These are phyloP conservation scores for Neodiprion pinetum DNA, from an alignment of 1,140 invertebrate genomes.

Conservation along the genomic window DNA sequence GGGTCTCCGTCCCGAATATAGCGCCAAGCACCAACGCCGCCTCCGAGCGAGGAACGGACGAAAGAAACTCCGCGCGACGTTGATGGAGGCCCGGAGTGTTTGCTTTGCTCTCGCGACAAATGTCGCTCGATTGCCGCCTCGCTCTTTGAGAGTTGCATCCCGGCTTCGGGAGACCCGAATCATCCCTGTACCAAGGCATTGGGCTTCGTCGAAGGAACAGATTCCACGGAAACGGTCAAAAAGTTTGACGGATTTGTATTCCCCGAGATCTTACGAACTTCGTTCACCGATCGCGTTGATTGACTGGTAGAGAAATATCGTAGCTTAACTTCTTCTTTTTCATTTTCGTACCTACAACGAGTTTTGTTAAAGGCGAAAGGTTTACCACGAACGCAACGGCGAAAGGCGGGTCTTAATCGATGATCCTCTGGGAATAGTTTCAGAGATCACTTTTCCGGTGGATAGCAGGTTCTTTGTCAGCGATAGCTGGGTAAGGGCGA, in stretches of 20 bases:
- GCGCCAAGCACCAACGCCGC: conserved; percentile 29
- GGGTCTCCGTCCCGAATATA: conserved; percentile 29
- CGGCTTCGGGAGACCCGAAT: conserved; percentile 20
- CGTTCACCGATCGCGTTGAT: no score
- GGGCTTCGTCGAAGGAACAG: conserved; percentile 27
- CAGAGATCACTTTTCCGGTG: background rate
- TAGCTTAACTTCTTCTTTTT: no score
- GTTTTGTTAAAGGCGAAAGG: no score
- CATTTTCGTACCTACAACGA: no score
- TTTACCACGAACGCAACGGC: no score
- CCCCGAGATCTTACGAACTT: no score
- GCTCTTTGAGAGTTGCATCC: background rate
- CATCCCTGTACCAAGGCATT: conserved; percentile 27
- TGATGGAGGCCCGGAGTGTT: conserved; percentile 52
- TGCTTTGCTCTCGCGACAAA: conserved; percentile 49
- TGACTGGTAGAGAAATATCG: no score
- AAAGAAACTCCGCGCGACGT: conserved; percentile 55
- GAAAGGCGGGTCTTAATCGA: no score
- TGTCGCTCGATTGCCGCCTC: conserved; percentile 41
- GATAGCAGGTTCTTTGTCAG: background rate
- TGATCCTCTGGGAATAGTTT: background rate
- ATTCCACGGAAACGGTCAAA: background rate
- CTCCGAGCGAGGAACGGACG: conserved; percentile 23
- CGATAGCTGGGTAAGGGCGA: background rate
- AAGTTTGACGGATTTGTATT: background rate